These are phyloP conservation scores for Gymnorhina tibicen DNA, from an alignment of 2,113 vertebrate genomes.

Conservation along the genomic window DNA sequence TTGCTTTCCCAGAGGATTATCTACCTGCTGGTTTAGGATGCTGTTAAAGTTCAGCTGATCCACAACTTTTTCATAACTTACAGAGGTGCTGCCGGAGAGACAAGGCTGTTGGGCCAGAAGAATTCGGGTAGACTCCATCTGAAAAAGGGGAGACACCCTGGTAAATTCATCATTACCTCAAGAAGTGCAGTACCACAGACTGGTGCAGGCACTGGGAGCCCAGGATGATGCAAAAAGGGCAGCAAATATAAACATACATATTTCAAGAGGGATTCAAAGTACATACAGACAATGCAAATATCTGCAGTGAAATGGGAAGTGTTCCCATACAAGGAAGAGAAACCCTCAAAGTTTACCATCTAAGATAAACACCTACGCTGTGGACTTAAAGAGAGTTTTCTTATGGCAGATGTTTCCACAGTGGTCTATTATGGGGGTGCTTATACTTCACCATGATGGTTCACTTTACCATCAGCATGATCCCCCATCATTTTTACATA, in stretches of 20 bases:
- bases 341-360: background rate
- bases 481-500: background rate
- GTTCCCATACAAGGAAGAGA: background rate
- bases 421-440: background rate
- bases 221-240: background rate
- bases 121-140: background rate
- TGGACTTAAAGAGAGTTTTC: background rate
- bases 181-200: background rate
- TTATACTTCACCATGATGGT: background rate
- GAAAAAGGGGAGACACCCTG: background rate
- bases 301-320: background rate
- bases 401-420: background rate
- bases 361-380: background rate
- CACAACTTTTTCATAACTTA: background rate
- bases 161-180: background rate
- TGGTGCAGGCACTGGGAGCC: background rate
- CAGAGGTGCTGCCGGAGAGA: background rate
- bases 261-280: background rate
- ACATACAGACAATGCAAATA: background rate
- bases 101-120: background rate
- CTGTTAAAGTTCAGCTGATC: background rate
- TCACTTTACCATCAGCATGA: background rate
- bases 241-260: background rate
- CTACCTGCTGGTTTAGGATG: background rate
- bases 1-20: background rate